Evolutionary conservation across 2,888 invertebrate genomes (phyloP).

Genomic region (Petrolisthes manimaculis): DNA sequence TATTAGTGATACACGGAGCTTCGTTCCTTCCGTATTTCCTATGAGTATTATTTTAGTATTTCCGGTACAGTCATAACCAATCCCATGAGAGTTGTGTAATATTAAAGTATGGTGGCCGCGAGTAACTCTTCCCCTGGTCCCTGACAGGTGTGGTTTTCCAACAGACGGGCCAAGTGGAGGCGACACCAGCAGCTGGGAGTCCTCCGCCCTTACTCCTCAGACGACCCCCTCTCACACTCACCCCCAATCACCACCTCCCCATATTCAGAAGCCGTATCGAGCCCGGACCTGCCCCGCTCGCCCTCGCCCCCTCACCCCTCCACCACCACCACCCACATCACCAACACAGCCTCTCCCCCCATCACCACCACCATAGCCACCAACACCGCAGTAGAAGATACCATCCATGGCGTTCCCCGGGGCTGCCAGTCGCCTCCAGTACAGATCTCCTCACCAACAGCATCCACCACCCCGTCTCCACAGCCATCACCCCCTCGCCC

Average conservation of each 20-base stretch:
- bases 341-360: constrained; percentile 71
- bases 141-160: constrained; percentile 97
- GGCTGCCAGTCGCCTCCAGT: constrained; percentile 27
- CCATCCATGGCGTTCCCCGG: constrained; percentile 37
- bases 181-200: constrained; percentile 96
- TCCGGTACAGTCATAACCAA: not conserved
- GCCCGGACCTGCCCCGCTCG: constrained; percentile 48
- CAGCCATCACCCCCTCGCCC: constrained; percentile 73
- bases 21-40: too few species aligned
- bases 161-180: constrained; percentile 98
- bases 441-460: constrained; percentile 46
- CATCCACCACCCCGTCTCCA: constrained; percentile 71
- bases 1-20: too few species aligned
- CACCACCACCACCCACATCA: constrained; percentile 68
- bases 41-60: too few species aligned
- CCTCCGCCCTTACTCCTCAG: constrained; percentile 70
- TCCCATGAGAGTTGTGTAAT: not conserved
- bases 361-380: constrained; percentile 66
- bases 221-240: constrained; percentile 57
- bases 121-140: constrained; percentile 52
- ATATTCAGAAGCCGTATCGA: constrained; percentile 56
- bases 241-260: constrained; percentile 59
- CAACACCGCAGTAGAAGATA: constrained; percentile 45
- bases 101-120: not conserved
- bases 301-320: constrained; percentile 43